Evolutionary conservation across 1,140 invertebrate genomes (phyloP).

Genomic region (Neodiprion fabricii): DNA sequence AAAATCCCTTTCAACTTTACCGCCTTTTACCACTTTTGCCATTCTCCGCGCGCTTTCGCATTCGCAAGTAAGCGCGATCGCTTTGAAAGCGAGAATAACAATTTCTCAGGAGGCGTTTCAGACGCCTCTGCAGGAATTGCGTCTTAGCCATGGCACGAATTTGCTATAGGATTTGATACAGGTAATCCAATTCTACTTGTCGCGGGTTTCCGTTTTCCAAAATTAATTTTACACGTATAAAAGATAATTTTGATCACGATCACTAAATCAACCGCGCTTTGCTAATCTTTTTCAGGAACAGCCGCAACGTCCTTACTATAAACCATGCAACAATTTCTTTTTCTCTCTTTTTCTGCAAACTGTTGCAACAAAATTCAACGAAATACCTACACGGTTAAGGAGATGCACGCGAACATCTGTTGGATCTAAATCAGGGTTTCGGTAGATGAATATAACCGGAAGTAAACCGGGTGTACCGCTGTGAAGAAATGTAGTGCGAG

Average conservation of each 20-base stretch:
- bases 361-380: conserved; percentile 4
- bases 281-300: no score
- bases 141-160: no score
- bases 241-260: no score
- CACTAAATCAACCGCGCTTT: no score
- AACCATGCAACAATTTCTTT: neutral
- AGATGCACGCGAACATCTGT: conserved; percentile 28
- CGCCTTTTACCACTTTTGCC: conserved; percentile 44
- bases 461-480: conserved; percentile 23
- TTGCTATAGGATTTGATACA: no score
- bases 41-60: neutral
- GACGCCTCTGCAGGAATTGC: no score
- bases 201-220: no score
- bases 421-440: conserved; percentile 35
- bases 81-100: no score
- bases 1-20: conserved; percentile 54
- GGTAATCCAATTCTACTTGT: no score
- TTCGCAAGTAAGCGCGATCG: neutral
- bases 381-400: conserved; percentile 9
- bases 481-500: conserved; percentile 24
- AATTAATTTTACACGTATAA: no score
- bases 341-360: conserved; percentile 9
- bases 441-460: neutral
- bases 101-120: no score
- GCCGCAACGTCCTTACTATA: no score